Base-by-base conservation (phyloP, 2,888 invertebrate genomes). In the Drosophila algonquin region DNA sequence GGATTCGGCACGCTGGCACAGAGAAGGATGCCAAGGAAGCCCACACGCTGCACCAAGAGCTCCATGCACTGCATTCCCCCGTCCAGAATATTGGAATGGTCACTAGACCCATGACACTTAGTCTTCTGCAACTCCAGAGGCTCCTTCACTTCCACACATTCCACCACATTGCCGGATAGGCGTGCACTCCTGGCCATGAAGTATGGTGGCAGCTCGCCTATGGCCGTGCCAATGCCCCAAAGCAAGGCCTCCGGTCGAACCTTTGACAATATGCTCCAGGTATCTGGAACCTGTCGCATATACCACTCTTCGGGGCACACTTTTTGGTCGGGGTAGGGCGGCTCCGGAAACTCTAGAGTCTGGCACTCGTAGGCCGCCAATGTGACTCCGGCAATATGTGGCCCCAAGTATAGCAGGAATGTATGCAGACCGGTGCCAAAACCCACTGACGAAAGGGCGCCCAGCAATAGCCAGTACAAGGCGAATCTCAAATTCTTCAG, bases 311-410 rank as follows among this genome's bases (percentile, higher is more conserved):
- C 93, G 1, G 98, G 98, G 92, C 99, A 99, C 61, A 98, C 94
- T 89, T 99, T 98, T 88, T 98, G 96, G 90, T 98, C 98, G 21
- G 99, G 99, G 93, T 99, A 99, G 0, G 99, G 99, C 48, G 99
- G 99, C 81, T 96, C 95, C 0, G 99, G 99, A 92, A 99, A 99
- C 93, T 98, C 95, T 53, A 99, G 94, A 16, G 96, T 95, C 45
- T 96, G 96, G 91, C 99, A 99, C 93, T 99, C 99, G 92, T 98
- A 99, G 0, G 99, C 99, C n/a, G 99, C 99, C 90, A 99, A 93
- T 2, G 99, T 99, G 44, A 99, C 99, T 63, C 97, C 94, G 58
- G 99, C 99, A 93, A 99, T 99, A 91, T 99, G 99, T 21, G 99
- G 99, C 14, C 99, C 99, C 90, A 99, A 93, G 93, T 99, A 99